Base-by-base conservation (phyloP, 2,113 vertebrate genomes). In the Calidris pugnax region DNA sequence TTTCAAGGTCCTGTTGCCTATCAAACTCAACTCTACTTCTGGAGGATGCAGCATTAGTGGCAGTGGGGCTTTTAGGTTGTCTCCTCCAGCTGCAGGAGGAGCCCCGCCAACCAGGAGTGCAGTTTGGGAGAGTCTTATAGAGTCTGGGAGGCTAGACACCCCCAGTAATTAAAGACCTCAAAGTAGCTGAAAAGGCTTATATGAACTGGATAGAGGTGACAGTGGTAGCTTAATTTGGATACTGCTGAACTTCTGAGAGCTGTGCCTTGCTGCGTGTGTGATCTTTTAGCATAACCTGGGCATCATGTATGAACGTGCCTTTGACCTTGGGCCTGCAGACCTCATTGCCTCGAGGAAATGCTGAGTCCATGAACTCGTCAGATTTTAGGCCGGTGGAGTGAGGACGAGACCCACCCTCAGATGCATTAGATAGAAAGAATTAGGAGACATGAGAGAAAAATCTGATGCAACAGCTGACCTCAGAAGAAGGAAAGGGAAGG, bases 391-490 rank as follows among this genome's bases (percentile, higher is more conserved):
- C 1, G 45, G 30, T 89, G 89, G 60, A 87, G 90, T 45, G 80
- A 93, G 79, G 93, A 87, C 0, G 7, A 53, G 93, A 91, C 80
- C 89, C 93, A 95, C 96, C 96, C 87, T 67, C 60, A 94, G 95
- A 95, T 95, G 75, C 37, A 37, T 43, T 35, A 94, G 93, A 95
- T 91, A 93, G 72, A 45, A 56, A 47, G 64, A 66, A 89, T 12
- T 85, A 90, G 35, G 66, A 93, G 69, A 74, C 20, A 0, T 14
- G 30, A 87, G 87, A 72, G 62, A 32, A 57, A 51, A 79, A 43
- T 64, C 87, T 92, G 95, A 90, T 27, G 89, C 80, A 81, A 84
- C 63, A 81, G 84, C 55, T 83, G 91, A 93, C 76, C 96, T 91
- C 41, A 55, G 23, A 90, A 28, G 74, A 62, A 68, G 45, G 64